A percentile compares a stretch with the other conserved stretches of the same genome.
Evolutionary conservation across 2,888 invertebrate species (phyloP).

Genomic region (Sminthurinus aureus): DNA sequence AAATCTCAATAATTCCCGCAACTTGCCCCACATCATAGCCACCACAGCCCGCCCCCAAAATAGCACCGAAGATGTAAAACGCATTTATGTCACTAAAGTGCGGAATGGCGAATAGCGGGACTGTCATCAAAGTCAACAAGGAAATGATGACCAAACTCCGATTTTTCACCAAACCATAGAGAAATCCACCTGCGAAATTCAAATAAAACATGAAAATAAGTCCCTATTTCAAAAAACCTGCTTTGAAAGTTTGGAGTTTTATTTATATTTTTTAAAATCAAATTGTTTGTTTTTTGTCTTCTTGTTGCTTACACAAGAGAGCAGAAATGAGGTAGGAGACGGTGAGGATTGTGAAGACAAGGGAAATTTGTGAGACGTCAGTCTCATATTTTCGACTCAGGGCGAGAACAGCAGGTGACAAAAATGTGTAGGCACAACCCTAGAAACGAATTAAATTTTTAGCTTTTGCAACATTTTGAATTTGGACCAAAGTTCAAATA

Average conservation of each 20-base stretch:
- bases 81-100: not conserved
- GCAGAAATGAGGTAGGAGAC: constrained; percentile 41
- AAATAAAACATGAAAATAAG: too few relatives aligned
- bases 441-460: not conserved
- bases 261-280: too few relatives aligned
- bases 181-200: not conserved
- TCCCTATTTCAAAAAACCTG: not conserved
- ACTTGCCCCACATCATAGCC: constrained; percentile 48
- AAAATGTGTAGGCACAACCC: constrained; percentile 1
- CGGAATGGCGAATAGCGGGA: not conserved
- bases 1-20: constrained; percentile 51
- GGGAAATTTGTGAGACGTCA: constrained; percentile 41
- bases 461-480: too few relatives aligned
- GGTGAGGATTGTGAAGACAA: constrained; percentile 41
- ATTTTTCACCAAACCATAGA: not conserved
- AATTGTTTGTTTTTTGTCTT: too few relatives aligned
- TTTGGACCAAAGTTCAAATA: too few relatives aligned
- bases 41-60: constrained; percentile 44
- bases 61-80: constrained; percentile 34
- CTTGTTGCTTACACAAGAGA: constrained; percentile 39
- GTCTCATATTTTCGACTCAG: constrained; percentile 43
- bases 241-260: too few relatives aligned
- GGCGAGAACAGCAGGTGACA: constrained; percentile 41
- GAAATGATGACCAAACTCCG: too few relatives aligned
- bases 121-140: not conserved